These are phyloP conservation scores for Yponomeuta sedellus DNA, from an alignment of 2,888 invertebrate species.

Conservation along the genomic window DNA sequence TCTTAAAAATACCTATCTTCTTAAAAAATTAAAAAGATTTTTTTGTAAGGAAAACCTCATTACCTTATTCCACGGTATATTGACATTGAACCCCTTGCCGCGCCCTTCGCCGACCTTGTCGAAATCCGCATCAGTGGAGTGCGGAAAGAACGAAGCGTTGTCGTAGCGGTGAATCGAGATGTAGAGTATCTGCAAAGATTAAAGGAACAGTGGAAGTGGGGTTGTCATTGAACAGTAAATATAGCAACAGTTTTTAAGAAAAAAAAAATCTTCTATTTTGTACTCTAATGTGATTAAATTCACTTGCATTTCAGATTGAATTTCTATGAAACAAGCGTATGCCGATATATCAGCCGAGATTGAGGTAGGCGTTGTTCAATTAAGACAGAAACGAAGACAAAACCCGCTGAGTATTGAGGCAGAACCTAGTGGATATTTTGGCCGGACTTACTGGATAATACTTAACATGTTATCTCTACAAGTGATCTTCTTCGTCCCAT, in stretches of 20 bases:
- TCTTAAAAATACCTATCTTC: no score
- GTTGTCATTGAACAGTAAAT: neutral
- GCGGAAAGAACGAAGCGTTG: constrained; percentile 91
- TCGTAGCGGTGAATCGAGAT: constrained; percentile 96
- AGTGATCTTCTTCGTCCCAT: constrained; percentile 91
- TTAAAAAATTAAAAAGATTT: no score
- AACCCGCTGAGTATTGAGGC: neutral
- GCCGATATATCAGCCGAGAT: no score
- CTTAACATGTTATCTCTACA: constrained; percentile 73
- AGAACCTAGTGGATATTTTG: neutral
- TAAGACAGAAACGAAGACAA: no score
- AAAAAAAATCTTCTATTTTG: no score
- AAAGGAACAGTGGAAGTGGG: neutral
- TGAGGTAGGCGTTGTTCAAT: no score
- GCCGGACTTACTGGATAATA: neutral
- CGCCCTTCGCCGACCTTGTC: constrained; percentile 79
- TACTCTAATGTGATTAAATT: no score
- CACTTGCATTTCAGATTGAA: no score
- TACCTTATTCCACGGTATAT: constrained; percentile 94
- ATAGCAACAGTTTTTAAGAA: no score
- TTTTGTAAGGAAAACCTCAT: constrained; percentile 9
- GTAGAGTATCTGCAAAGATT: constrained; percentile 82
- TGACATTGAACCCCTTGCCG: constrained; percentile 90
- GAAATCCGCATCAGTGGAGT: constrained; percentile 80
- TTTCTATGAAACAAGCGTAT: no score